These are phyloP conservation scores for Dendrolimus kikuchii DNA, from an alignment of 1,140 invertebrate species.

Conservation along the genomic window DNA sequence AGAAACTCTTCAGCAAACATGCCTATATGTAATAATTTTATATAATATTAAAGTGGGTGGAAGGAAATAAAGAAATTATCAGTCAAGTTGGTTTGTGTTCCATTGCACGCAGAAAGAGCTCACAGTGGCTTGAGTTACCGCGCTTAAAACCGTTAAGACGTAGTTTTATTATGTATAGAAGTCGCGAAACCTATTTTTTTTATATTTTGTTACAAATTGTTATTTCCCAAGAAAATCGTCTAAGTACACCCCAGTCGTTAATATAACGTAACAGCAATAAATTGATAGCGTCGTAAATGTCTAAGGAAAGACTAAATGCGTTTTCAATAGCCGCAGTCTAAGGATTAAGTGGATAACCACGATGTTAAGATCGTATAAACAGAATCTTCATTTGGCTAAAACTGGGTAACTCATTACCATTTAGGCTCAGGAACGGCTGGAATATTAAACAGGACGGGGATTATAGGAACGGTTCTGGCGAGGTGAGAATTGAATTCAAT, in stretches of 20 bases:
- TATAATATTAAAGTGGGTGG: no score
- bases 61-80: no score
- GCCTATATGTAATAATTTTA: no score
- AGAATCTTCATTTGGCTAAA: conserved; percentile 39
- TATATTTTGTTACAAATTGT: not conserved
- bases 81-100: no score
- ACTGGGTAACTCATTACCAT: conserved; percentile 35
- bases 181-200: not conserved
- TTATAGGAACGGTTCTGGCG: conserved; percentile 17
- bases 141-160: no score
- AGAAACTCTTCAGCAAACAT: no score
- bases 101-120: no score
- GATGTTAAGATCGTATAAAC: conserved; percentile 37
- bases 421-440: conserved; percentile 23
- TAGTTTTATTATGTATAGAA: not conserved
- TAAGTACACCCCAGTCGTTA: not conserved
- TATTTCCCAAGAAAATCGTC: not conserved
- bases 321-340: conserved; percentile 44
- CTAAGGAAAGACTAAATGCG: conserved; percentile 38
- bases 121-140: no score
- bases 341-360: conserved; percentile 40
- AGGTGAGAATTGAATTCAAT: conserved; percentile 34
- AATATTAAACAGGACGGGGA: conserved; percentile 31
- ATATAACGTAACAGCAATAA: conserved; percentile 23
- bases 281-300: conserved; percentile 38